Evolutionary conservation across 2,888 invertebrate species (phyloP), one percentile per base, ranked within the genome.

Genomic region (Cyrtodaria siliqua): DNA sequence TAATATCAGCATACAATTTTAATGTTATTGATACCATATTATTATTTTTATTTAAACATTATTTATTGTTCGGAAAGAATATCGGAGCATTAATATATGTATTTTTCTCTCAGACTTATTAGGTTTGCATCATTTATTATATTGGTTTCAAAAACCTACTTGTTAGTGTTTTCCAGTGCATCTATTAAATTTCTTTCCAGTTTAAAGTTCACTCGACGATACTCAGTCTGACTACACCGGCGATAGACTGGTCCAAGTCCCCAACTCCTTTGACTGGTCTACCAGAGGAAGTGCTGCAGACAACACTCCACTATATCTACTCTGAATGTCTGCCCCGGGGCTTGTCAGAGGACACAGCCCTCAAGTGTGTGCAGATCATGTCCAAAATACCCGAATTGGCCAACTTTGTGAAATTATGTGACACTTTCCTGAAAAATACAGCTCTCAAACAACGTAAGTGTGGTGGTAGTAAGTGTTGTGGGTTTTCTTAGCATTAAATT

Each of bases 381-480:
- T 80, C 85, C 20, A 91, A 90, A 66, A 93, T 94, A 23, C 94
- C 94, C 2, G 95, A 95, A 60, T 93, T 95, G 75, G 92, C 92
- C 27, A 94, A 94, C 77, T 94, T 96, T 82, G 93, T 94, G 26
- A 93, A 94, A 63, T 94, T 95, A 77, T 95, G 95, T 89, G 94
- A 94, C 83, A 94, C 94, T 64, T 96, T 95, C 91, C 90, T 95
- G 66, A 95, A 95, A 85, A 94, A 95, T 88, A 94, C 95, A 86
- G 94, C 94, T 18, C 92, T 96, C 24, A 95, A 95, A 91, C 95
- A 95, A 91, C 95, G 95, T 95, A 93, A 94, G 94, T n/a, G n/a
- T n/a, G n/a, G n/a, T n/a, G n/a, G n/a, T n/a, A n/a, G n/a, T n/a
- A n/a, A n/a, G n/a, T n/a, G n/a, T n/a, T n/a, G n/a, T n/a, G n/a